Evolutionary conservation across 2,797 vertebrate genomes (phyloP), one percentile per base, ranked within the genome.

Genomic region (Leptatherina wallacei): DNA sequence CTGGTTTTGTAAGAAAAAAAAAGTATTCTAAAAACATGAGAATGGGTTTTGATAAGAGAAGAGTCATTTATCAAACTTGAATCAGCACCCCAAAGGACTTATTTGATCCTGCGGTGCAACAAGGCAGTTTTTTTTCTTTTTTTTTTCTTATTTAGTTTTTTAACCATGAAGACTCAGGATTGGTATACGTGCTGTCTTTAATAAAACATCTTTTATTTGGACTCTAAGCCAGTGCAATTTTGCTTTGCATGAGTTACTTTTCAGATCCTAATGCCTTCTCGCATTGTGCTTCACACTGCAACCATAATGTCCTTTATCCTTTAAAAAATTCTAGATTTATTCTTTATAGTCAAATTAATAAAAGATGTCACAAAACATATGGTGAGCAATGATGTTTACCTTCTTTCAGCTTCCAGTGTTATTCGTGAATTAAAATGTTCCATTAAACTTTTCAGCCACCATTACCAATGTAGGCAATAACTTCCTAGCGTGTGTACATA

Each of bases 51-150:
- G 11, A 52, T 24, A 24, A 10, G 22, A 20, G 6, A 20, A 2
- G 55, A 71, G 44, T 66, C 42, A 73, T 83, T 73, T 38, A 73
- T 86, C 72, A 82, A 77, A 70, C 24, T 40, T 58, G 42, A 42
- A 75, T n/a, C n/a, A 55, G 24, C 24, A 56, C 61, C 51, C 52
- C 6, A 49, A 61, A 80, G 71, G 69, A 69, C 35, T 61, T 54
- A 70, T 62, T 56, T 67, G 80, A 65, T 73, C 71, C 74, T 61
- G 55, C 30, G 62, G 63, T 51, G 61, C 66, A 56, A 54, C 47
- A 35, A 20, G 18, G 6, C 18, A 18, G 42, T 5, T 18, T 5
- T 18, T 44, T 40, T 6, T 18, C 20, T 44, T 42, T 14, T 1
- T 42, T 40, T 65, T 73, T 71, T 56, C 40, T n/a, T n/a, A n/a